A percentile compares a stretch with the other conserved stretches of the same genome.
These are phyloP conservation scores for Drosophila littoralis DNA, from an alignment of 1,140 invertebrate genomes.

Conservation along the genomic window DNA sequence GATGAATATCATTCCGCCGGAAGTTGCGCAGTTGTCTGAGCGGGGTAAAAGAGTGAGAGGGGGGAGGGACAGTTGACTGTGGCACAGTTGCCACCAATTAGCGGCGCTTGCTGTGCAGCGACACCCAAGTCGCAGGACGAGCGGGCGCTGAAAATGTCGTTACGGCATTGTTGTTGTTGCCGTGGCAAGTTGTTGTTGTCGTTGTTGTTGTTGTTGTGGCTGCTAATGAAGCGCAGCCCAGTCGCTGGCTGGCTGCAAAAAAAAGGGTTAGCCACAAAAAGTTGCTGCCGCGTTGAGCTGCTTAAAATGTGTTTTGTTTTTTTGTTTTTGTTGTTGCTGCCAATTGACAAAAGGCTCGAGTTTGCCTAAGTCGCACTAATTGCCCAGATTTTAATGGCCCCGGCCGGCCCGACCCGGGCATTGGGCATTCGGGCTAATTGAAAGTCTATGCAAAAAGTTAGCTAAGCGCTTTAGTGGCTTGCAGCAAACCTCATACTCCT, in stretches of 20 bases:
- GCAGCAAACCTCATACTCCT: slow-evolving; percentile 10
- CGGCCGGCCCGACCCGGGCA: too few relatives aligned
- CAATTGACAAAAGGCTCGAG: slow-evolving; percentile 4
- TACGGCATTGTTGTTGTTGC: slow-evolving; percentile 27
- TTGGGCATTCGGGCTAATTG: slow-evolving; percentile 21
- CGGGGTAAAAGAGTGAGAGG: neutral
- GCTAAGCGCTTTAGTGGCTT: slow-evolving; percentile 59
- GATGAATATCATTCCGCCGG: slow-evolving; percentile 77
- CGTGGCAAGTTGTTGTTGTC: neutral
- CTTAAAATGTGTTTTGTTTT: slow-evolving; percentile 26
- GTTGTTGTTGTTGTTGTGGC: slow-evolving; percentile 9
- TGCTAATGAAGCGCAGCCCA: slow-evolving; percentile 50
- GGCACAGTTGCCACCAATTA: slow-evolving; percentile 74
- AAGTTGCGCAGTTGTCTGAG: slow-evolving; percentile 54
- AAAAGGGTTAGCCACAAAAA: slow-evolving; percentile 56
- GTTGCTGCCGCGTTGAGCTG: slow-evolving; percentile 24
- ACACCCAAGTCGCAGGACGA: slow-evolving; percentile 31
- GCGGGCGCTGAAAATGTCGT: slow-evolving; percentile 26
- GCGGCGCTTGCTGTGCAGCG: slow-evolving; percentile 67
- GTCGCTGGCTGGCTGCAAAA: slow-evolving; percentile 4
- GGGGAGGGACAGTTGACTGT: too few relatives aligned
- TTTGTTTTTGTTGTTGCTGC: neutral
- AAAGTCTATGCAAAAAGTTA: slow-evolving; percentile 30
- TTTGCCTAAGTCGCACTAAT: slow-evolving; percentile 49
- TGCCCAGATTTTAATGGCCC: slow-evolving; percentile 22